A percentile compares a stretch with the other conserved stretches of the same genome.
These are phyloP conservation scores for Barypeithes pellucidus DNA, from an alignment of 2,888 invertebrate species.

Conservation along the genomic window DNA sequence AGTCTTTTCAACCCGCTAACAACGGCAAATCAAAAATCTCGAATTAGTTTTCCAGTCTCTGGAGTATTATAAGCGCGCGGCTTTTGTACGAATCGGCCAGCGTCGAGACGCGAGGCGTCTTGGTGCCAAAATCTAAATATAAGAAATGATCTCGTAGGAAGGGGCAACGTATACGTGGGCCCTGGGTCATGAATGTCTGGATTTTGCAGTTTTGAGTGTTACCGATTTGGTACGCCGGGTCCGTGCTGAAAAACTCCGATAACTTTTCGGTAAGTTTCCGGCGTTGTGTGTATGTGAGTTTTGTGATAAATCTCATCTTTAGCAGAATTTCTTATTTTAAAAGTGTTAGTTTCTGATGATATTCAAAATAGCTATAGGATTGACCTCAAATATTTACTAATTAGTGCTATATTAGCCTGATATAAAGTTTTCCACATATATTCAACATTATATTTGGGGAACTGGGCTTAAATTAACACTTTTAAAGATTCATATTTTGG, in stretches of 20 bases:
- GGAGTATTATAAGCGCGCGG: slow-evolving; percentile 36
- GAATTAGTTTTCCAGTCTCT: slow-evolving; percentile 46
- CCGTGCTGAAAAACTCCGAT: slow-evolving; percentile 49
- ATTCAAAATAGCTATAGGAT: neutral
- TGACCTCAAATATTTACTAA: neutral
- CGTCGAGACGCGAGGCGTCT: slow-evolving; percentile 69
- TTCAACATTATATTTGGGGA: neutral
- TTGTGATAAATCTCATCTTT: neutral
- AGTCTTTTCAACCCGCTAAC: neutral
- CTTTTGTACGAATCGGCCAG: slow-evolving; percentile 53
- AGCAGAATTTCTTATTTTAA: neutral
- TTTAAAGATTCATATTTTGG: no score
- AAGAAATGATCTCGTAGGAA: slow-evolving; percentile 70
- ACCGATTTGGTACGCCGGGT: slow-evolving; percentile 59
- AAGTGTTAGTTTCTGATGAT: neutral
- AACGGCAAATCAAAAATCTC: slow-evolving; percentile 20
- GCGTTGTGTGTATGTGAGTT: slow-evolving; percentile 19
- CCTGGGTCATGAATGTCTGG: slow-evolving; percentile 63
- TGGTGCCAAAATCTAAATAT: slow-evolving; percentile 78
- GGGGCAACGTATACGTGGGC: slow-evolving; percentile 61
- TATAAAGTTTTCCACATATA: neutral
- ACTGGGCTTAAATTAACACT: no score
- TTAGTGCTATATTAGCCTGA: neutral
- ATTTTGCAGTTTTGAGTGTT: slow-evolving; percentile 68
- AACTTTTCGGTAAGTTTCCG: slow-evolving; percentile 58